Percentiles rank a stretch among this genome's conserved stretches.
Evolutionary conservation across 2,113 vertebrate genomes (phyloP).

Genomic region (Montifringilla adamsi): DNA sequence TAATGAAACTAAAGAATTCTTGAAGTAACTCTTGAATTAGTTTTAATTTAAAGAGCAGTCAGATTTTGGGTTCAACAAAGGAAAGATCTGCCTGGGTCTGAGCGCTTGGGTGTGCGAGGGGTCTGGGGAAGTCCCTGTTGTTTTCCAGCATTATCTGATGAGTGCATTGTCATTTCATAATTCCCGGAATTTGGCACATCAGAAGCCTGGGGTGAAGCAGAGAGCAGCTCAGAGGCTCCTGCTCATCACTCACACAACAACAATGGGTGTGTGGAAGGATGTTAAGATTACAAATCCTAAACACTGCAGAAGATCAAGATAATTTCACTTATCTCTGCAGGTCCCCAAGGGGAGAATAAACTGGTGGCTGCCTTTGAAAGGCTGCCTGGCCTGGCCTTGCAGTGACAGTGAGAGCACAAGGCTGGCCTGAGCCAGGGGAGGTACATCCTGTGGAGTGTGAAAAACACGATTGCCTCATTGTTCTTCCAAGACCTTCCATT

Average conservation of each 20-base stretch:
- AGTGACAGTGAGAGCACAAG: background rate
- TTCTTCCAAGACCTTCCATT: slow-evolving; percentile 25
- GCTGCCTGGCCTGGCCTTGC: background rate
- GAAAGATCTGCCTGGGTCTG: background rate
- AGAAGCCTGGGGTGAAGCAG: slow-evolving; percentile 10
- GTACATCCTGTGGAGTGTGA: slow-evolving; percentile 52
- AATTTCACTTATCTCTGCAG: slow-evolving; percentile 26
- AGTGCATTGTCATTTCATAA: slow-evolving; percentile 51
- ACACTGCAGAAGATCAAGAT: slow-evolving; percentile 41
- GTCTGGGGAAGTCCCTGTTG: background rate
- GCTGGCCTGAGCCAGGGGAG: background rate
- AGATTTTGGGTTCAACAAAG: background rate
- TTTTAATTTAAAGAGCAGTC: background rate
- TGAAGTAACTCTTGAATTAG: background rate
- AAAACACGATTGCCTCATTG: slow-evolving; percentile 47
- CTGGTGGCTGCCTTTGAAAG: slow-evolving; percentile 15
- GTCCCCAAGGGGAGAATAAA: slow-evolving; percentile 6
- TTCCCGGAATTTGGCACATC: slow-evolving; percentile 48
- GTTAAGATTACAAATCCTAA: slow-evolving; percentile 47
- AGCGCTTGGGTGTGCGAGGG: background rate
- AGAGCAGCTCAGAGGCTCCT: slow-evolving; percentile 12
- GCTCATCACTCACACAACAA: slow-evolving; percentile 12
- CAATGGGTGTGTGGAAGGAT: slow-evolving; percentile 40
- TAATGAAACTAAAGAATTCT: background rate
- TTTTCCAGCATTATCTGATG: slow-evolving; percentile 7